Base-by-base conservation (phyloP, 2,797 vertebrate genomes). In the Psittacula derbiana region DNA sequence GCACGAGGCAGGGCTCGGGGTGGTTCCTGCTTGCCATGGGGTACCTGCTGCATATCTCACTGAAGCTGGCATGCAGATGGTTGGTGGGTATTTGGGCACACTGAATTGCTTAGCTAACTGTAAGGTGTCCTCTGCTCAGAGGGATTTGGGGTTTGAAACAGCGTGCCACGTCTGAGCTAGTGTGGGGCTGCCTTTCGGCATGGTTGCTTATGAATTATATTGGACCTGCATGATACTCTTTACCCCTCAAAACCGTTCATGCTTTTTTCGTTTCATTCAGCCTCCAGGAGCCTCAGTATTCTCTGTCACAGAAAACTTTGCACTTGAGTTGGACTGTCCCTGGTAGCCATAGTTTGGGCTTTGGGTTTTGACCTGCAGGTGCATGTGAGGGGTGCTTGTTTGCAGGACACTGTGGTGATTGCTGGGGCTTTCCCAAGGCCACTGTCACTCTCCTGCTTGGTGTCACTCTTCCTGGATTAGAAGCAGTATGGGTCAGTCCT, bases 131-230 rank as follows among this genome's bases (percentile, higher is more conserved):
- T 66, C 43, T 58, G 55, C 50, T 53, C 12, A 7, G 43, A 58
- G 62, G 36, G 8, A 18, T 4, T 0, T 8, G 46, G 33, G 13
- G 14, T 55, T 72, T 84, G 78, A 69, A 20, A 3, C 2, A 4
- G 18, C 0, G 0, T 43, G 27, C 27, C 64, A 14, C 0, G 0
- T 60, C 60, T 58, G 57, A 78, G 43, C 30, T 25, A 18, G 13
- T 27, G 19, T 18, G 41, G 81, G 33, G 43, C 47, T 73, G 60
- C 60, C 36, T 90, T 74, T 82, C 2, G 1, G 19, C 14, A 6
- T 52, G n/a, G 60, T 12, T 82, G 50, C 25, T 73, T 2, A 0
- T 18, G 36, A 62, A 10, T 86, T 88, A 14, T 50, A 38, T 80
- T 79, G 49, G 41, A 53, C 10, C 17, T 38, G 8, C 1, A 2